Evolutionary conservation across 2,797 vertebrate genomes (phyloP).

Genomic region (Myoxocephalus aenaeus): DNA sequence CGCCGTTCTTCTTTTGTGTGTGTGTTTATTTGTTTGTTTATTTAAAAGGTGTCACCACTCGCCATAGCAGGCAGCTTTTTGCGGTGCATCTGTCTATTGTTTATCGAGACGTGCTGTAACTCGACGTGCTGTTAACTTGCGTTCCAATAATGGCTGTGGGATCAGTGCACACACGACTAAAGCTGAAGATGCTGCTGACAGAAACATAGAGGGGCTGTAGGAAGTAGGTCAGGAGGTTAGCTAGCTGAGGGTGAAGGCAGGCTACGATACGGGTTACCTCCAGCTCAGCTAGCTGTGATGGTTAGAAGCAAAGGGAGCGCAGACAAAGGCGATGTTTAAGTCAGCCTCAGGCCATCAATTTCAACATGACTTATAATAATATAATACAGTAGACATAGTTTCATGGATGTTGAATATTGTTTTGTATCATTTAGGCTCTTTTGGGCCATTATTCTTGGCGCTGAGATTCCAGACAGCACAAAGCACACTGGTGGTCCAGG

Average conservation of each 20-base stretch:
- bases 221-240: conserved; percentile 76
- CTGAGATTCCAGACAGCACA: conserved; percentile 6
- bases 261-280: not conserved
- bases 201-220: conserved; percentile 39
- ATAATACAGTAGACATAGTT: not conserved
- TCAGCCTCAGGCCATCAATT: conserved; percentile 1
- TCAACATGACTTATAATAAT: not conserved
- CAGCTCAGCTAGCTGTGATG: not conserved
- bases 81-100: conserved; percentile 32
- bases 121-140: conserved; percentile 15
- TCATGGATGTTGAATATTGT: not conserved
- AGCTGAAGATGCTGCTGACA: conserved; percentile 48
- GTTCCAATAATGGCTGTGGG: conserved; percentile 43
- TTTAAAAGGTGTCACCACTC: conserved; percentile 44
- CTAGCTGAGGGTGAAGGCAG: conserved; percentile 38
- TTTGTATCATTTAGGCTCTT: not conserved
- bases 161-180: conserved; percentile 20
- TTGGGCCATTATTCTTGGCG: not conserved
- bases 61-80: conserved; percentile 15
- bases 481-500: conserved; percentile 18
- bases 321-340: conserved; percentile 12
- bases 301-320: not conserved
- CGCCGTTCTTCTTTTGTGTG: conserved; percentile 21
- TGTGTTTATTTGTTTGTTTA: conserved; percentile 48
- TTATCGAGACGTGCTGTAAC: conserved; percentile 46